Evolutionary conservation across 2,113 vertebrate species (phyloP).

Genomic region (Myanophis thanlyinensis): DNA sequence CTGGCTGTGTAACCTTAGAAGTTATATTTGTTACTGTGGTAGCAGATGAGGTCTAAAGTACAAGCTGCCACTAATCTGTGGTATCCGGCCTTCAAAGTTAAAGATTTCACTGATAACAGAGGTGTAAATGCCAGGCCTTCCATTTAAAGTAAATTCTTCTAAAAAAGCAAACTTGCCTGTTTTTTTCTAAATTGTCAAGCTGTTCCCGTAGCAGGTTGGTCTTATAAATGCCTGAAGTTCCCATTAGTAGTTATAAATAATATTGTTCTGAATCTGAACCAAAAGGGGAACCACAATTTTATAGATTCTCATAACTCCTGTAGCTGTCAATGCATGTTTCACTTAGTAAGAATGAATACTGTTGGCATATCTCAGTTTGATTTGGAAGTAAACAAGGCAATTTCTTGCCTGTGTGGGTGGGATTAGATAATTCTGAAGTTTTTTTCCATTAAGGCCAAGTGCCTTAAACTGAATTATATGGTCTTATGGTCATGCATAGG

Average conservation of each 20-base stretch:
- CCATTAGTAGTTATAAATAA: neutral
- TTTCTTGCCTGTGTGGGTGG: neutral
- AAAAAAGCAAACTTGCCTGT: neutral
- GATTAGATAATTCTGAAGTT: neutral
- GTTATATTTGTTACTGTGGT: neutral
- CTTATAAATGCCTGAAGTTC: neutral
- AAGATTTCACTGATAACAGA: neutral
- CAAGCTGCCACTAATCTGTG: neutral
- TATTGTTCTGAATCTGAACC: neutral
- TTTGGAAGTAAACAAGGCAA: neutral
- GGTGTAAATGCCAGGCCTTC: neutral
- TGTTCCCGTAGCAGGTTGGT: neutral
- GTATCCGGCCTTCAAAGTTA: neutral
- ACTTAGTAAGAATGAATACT: neutral
- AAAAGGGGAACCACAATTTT: neutral
- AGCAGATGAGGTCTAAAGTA: neutral
- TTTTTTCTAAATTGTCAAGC: neutral
- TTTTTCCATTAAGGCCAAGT: neutral
- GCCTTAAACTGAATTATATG: neutral
- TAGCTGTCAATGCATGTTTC: neutral
- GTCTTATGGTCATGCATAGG: neutral
- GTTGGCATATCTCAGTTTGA: neutral
- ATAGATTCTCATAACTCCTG: neutral
- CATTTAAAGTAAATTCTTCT: neutral
- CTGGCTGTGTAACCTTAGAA: neutral